Evolutionary conservation across 1,140 invertebrate genomes (phyloP).

Genomic region (Wasmannia auropunctata): DNA sequence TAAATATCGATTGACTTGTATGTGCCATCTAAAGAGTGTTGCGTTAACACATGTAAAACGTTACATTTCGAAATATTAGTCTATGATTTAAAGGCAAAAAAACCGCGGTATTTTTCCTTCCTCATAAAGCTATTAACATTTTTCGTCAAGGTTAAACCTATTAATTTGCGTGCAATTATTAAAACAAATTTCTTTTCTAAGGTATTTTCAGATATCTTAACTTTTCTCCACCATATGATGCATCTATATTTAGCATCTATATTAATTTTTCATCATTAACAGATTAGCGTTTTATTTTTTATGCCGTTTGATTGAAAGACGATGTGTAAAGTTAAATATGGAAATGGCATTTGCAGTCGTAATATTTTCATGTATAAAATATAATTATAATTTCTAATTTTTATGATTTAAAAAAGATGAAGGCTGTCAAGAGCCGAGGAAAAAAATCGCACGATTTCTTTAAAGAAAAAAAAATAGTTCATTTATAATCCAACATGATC

Average conservation of each 20-base stretch:
- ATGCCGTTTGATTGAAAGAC: not conserved
- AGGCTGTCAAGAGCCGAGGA: not conserved
- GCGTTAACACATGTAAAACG: not conserved
- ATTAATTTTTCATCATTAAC: conserved; percentile 1
- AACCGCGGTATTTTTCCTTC: not conserved
- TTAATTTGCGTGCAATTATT: not conserved
- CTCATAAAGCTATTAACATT: not conserved
- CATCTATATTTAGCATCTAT: not conserved
- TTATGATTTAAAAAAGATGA: not conserved
- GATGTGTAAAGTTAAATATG: not conserved
- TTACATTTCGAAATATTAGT: not conserved
- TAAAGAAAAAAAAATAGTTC: not conserved
- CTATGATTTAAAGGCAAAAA: not conserved
- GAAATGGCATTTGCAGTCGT: not conserved
- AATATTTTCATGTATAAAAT: not conserved
- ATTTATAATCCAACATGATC: conserved; percentile 1
- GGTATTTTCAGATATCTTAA: not conserved
- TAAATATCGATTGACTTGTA: conserved; percentile 50
- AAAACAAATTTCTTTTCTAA: not conserved
- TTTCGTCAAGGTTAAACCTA: not conserved
- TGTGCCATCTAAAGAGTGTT: not conserved
- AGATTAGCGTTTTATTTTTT: conserved; percentile 6
- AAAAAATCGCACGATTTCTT: not conserved
- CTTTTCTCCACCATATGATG: not conserved
- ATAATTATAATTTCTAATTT: conserved; percentile 8